A percentile compares a stretch with the other conserved stretches of the same genome.
phyloP scores from a whole-genome alignment of 2,797 vertebrate species.

The Syncerus caffer region DNA sequence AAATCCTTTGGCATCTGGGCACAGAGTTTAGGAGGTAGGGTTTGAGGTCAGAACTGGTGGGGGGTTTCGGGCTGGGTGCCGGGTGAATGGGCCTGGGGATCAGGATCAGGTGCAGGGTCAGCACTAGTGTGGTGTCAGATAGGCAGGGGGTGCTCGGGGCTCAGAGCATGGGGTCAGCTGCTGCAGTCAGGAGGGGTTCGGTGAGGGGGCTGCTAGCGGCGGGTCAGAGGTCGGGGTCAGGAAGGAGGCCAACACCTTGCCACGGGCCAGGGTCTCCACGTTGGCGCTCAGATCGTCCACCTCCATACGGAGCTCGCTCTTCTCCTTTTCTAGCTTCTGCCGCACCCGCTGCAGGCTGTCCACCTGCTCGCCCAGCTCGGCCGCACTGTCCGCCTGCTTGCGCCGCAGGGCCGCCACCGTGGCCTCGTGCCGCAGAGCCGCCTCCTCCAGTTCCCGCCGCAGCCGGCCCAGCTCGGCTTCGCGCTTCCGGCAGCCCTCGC shows the following conservation, averaged over 20 bases:
- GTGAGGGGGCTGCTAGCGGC: not conserved
- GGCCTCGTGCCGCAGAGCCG: constrained; percentile 91
- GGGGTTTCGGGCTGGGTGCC: too few relatives aligned
- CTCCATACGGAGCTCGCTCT: constrained; percentile 94
- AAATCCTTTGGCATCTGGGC: not conserved
- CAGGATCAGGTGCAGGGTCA: not conserved
- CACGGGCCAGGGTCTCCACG: constrained; percentile 91
- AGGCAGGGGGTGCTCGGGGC: not conserved
- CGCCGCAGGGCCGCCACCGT: constrained; percentile 87
- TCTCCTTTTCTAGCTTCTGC: constrained; percentile 96
- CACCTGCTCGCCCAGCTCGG: constrained; percentile 92
- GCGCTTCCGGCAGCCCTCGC: constrained; percentile 93
- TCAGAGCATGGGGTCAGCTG: not conserved
- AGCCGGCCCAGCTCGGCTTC: constrained; percentile 91
- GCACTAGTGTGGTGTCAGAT: not conserved
- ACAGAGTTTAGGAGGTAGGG: not conserved
- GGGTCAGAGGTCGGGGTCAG: not conserved
- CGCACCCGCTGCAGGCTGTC: constrained; percentile 93
- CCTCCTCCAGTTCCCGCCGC: constrained; percentile 92
- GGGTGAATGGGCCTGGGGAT: not conserved
- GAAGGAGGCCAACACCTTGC: constrained; percentile 85
- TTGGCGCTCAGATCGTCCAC: constrained; percentile 90
- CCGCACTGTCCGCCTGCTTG: constrained; percentile 89
- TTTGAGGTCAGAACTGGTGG: not conserved
- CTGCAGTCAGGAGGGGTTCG: not conserved